These are phyloP conservation scores for Anolis sagrei DNA, from an alignment of 2,113 vertebrate genomes.

Conservation along the genomic window DNA sequence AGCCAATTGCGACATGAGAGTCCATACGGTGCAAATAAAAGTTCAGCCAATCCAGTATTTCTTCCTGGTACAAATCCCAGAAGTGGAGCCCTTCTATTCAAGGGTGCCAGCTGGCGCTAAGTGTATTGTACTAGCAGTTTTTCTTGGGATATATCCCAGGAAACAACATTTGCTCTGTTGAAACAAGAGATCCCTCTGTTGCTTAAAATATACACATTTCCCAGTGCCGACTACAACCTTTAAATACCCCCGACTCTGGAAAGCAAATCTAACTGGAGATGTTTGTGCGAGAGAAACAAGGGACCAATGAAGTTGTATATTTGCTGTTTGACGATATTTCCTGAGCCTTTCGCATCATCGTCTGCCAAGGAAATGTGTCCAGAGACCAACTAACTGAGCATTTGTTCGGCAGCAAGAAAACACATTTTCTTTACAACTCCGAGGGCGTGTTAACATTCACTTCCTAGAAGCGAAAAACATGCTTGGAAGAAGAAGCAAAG, in stretches of 20 bases:
- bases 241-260: background rate
- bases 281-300: background rate
- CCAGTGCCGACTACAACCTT: no score
- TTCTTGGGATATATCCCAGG: background rate
- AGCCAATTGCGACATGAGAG: background rate
- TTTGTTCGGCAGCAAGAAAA: background rate
- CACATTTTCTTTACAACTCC: background rate
- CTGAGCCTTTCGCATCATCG: background rate
- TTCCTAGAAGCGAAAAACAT: background rate
- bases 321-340: background rate
- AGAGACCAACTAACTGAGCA: background rate
- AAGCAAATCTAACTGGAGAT: background rate
- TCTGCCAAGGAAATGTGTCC: background rate
- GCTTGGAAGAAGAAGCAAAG: fast-evolving
- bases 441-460: background rate
- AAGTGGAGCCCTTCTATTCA: background rate
- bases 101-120: background rate
- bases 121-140: background rate
- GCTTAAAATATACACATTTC: background rate
- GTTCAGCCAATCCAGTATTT: background rate
- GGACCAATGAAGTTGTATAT: background rate
- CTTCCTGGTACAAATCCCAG: background rate
- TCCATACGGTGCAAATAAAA: background rate
- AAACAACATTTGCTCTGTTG: background rate
- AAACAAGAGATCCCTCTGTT: background rate